Evolutionary conservation across 1,140 invertebrate species (phyloP), one percentile per base, ranked within the genome.

Genomic region (Cherax quadricarinatus): DNA sequence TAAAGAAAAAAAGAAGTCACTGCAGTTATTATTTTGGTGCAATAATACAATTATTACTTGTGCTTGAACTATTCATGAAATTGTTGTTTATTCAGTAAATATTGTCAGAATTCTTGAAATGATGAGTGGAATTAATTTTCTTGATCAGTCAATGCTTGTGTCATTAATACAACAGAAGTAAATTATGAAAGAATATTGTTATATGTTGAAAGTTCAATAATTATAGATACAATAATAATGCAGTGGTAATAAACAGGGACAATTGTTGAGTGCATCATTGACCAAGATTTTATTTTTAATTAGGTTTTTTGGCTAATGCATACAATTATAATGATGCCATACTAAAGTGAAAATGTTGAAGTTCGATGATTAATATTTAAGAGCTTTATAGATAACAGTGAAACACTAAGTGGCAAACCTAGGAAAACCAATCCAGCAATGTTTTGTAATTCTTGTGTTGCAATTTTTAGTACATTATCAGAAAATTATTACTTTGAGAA

Each of bases 321-420:
- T 70, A 70, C 21, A 7, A 81, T 81, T 51, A 60, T 60, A 60
- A 82, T 82, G 10, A 18, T 14, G 18, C 12, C 18, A n/a, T 57
- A 57, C 10, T 86, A 62, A n/a, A 86, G 49, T 51, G 84, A n/a
- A 86, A 73, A 86, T 86, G 66, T 86, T 86, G 60, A 86, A 75
- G 48, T 48, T 73, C 66, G 49, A 70, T 86, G 84, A 82, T 49
- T 82, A 82, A 82, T 82, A 51, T 82, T 84, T 89, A 89, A 89
- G 88, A 89, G 88, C 88, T 89, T 89, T 83, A 83, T 83, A 88
- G 81, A 49, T 83, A 89, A 83, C 88, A 89, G 80, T 89, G 88
- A 89, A 89, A 89, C 88, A 89, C 88, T 89, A 82, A 57, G 81
- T 89, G 88, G 81, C 88, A 83, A 30, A 89, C 51, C 30, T 89